phyloP scores from a whole-genome alignment of 2,113 vertebrate genomes.

The Connochaetes taurinus region DNA sequence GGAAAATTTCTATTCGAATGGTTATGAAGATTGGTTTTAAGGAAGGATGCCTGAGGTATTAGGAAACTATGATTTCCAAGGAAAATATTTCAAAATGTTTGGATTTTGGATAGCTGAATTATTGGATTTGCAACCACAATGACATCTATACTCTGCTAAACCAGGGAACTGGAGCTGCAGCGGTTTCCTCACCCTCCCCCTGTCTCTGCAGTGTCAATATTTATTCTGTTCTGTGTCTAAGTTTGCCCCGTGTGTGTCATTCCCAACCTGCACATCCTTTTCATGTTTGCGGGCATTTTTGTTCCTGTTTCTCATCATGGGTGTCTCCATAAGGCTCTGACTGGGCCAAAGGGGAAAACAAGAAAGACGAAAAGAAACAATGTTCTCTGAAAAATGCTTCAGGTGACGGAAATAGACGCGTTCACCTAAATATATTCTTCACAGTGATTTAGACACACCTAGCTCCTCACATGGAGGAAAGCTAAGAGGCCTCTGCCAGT shows the following conservation, averaged over 20 bases:
- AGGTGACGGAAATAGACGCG: not conserved
- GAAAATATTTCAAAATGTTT: not conserved
- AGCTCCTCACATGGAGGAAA: not conserved
- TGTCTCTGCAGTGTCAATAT: not conserved
- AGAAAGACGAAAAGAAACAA: not conserved
- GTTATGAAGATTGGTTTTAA: not conserved
- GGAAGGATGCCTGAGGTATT: not conserved
- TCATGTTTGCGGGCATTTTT: not conserved
- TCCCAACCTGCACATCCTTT: not conserved
- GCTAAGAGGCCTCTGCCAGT: not conserved
- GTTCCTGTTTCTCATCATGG: not conserved
- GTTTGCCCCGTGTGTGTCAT: not conserved
- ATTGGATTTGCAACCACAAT: not conserved
- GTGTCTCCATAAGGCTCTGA: not conserved
- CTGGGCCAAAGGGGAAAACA: not conserved
- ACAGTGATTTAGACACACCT: not conserved
- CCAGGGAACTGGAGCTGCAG: too few species aligned
- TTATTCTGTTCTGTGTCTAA: not conserved
- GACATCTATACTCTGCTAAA: accelerated
- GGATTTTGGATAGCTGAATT: not conserved
- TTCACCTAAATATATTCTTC: not conserved
- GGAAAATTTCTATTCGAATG: not conserved
- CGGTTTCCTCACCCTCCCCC: accelerated
- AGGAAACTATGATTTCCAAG: not conserved
- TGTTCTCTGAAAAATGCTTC: not conserved